Conservation (phyloP, 2,113 vertebrate genomes). For the Leucopternis melanops region DNA sequence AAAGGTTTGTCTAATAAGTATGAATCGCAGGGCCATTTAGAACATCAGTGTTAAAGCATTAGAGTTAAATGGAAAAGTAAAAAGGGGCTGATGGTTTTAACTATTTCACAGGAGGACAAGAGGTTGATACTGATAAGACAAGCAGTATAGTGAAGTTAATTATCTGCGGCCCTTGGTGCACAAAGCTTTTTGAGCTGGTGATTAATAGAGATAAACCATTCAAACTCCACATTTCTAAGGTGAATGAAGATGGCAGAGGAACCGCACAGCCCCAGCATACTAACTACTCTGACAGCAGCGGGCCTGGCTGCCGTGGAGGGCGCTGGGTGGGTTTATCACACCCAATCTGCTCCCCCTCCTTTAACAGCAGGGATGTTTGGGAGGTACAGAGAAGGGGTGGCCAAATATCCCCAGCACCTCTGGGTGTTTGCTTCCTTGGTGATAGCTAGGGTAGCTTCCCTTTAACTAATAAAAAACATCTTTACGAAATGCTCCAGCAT, state of each 20-base stretch:
- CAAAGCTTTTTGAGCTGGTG: conserved; percentile 70
- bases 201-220: conserved; percentile 74
- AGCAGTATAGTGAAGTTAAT: conserved; percentile 71
- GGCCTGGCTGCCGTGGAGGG: not conserved
- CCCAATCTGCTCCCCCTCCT: not conserved
- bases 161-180: conserved; percentile 67
- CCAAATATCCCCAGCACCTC: not conserved
- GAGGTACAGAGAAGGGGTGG: not conserved
- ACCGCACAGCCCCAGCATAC: conserved; percentile 31
- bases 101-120: conserved; percentile 80
- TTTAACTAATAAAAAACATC: not conserved
- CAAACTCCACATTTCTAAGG: conserved; percentile 69
- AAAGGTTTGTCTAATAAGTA: conserved; percentile 68
- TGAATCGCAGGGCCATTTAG: conserved; percentile 72
- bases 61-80: conserved; percentile 72
- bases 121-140: conserved; percentile 79
- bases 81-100: conserved; percentile 79
- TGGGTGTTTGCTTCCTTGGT: not conserved
- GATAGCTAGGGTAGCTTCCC: not conserved
- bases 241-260: conserved; percentile 67
- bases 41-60: conserved; percentile 78
- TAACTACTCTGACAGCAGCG: not conserved
- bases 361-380: not conserved
- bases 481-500: accelerated
- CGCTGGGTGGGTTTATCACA: not conserved